These are phyloP conservation scores for Grammomys surdaster DNA, from an alignment of 2,113 vertebrate genomes.

Conservation along the genomic window DNA sequence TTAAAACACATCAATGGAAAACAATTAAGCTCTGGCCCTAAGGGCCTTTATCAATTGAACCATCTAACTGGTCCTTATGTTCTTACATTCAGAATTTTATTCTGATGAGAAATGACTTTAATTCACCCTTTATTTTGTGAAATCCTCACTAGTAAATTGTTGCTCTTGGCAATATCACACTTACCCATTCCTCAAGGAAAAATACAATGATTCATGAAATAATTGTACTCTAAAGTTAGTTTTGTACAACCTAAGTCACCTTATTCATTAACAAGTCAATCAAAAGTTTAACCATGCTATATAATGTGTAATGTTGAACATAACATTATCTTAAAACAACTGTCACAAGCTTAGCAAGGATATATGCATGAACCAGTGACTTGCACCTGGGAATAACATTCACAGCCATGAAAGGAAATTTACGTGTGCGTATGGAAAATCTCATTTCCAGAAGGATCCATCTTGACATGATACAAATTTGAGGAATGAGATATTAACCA, in stretches of 20 bases:
- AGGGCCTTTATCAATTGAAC: too few species aligned
- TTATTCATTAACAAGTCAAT: neutral
- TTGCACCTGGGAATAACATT: too few species aligned
- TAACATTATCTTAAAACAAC: neutral
- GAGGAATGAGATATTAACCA: too few species aligned
- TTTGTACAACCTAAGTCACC: neutral
- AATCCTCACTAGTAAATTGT: neutral
- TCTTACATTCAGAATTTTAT: neutral
- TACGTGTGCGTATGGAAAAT: too few species aligned
- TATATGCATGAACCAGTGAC: too few species aligned
- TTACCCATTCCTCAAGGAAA: neutral
- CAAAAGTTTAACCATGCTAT: neutral
- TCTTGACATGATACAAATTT: too few species aligned
- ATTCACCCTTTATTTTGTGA: neutral
- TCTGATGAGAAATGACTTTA: neutral
- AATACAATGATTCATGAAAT: neutral
- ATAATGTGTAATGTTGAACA: neutral
- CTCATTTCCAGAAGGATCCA: too few species aligned
- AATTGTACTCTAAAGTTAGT: neutral
- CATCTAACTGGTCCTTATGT: neutral
- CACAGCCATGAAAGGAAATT: too few species aligned
- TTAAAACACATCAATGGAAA: too few species aligned
- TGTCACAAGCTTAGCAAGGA: too few species aligned
- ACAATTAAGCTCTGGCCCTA: too few species aligned
- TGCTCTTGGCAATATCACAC: neutral